Conservation (phyloP, 2,113 vertebrate species). For the Barbus barbus region DNA sequence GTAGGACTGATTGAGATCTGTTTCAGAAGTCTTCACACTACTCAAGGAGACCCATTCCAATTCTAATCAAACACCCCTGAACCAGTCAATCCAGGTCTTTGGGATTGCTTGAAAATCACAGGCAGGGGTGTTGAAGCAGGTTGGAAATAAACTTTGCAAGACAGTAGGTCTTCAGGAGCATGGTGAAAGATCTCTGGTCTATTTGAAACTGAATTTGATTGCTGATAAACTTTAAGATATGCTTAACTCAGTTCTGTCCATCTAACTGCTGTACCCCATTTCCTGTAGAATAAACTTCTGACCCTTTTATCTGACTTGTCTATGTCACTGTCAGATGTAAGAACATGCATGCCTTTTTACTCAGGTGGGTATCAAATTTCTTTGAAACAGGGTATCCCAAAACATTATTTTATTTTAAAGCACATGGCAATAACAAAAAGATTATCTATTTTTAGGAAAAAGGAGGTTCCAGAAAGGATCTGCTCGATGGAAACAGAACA, state of each 20-base stretch:
- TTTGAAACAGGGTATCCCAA: background rate
- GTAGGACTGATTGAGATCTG: background rate
- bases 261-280: background rate
- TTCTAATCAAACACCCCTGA: too few relatives aligned
- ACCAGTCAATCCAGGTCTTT: too few relatives aligned
- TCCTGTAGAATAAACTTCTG: background rate
- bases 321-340: slow-evolving; percentile 12
- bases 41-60: too few relatives aligned
- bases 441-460: slow-evolving; percentile 47
- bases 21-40: background rate
- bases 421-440: slow-evolving; percentile 44
- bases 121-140: too few relatives aligned
- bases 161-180: too few relatives aligned
- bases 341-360: background rate
- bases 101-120: too few relatives aligned
- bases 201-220: too few relatives aligned
- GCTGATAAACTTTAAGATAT: too few relatives aligned
- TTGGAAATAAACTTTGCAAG: too few relatives aligned
- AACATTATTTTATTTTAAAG: slow-evolving; percentile 13
- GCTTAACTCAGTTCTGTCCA: too few relatives aligned
- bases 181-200: too few relatives aligned
- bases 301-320: slow-evolving; percentile 14
- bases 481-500: slow-evolving; percentile 20
- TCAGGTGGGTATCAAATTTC: background rate
- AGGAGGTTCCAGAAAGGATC: background rate